phyloP scores from a whole-genome alignment of 2,888 invertebrate genomes.

The Drosophila suboccidentalis region DNA sequence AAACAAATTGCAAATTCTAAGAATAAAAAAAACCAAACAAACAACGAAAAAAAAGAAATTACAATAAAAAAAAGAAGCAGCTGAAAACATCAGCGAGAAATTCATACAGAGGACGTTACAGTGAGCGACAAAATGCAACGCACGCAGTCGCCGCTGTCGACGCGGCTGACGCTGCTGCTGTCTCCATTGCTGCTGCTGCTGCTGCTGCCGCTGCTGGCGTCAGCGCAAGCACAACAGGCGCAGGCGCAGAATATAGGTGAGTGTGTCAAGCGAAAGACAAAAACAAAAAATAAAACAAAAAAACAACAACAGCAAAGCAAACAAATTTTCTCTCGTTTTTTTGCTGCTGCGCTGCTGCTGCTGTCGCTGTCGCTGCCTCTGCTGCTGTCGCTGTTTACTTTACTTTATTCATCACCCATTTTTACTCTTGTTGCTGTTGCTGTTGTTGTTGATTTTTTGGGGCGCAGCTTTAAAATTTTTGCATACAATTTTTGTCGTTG shows the following conservation, averaged over 20 bases:
- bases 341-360: constrained; percentile 20
- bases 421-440: not conserved
- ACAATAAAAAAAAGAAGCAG: constrained; percentile 14
- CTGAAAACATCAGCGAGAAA: constrained; percentile 15
- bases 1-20: constrained; percentile 52
- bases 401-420: constrained; percentile 19
- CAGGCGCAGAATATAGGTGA: constrained; percentile 85
- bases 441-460: constrained; percentile 22
- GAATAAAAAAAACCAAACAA: constrained; percentile 26
- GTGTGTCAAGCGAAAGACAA: constrained; percentile 79
- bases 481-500: constrained; percentile 62
- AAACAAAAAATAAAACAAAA: constrained; percentile 31
- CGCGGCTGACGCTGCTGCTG: constrained; percentile 33
- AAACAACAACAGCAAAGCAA: constrained; percentile 42
- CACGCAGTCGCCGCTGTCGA: constrained; percentile 68
- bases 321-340: constrained; percentile 71
- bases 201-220: constrained; percentile 68
- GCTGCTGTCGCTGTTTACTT: constrained; percentile 17
- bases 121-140: constrained; percentile 70
- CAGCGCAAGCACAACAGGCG: constrained; percentile 48
- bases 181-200: constrained; percentile 62
- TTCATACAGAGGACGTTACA: constrained; percentile 27
- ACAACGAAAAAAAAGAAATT: constrained; percentile 17
- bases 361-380: constrained; percentile 13
- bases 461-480: constrained; percentile 59